phyloP scores from a whole-genome alignment of 2,888 invertebrate species.

The Fragum fragum region DNA sequence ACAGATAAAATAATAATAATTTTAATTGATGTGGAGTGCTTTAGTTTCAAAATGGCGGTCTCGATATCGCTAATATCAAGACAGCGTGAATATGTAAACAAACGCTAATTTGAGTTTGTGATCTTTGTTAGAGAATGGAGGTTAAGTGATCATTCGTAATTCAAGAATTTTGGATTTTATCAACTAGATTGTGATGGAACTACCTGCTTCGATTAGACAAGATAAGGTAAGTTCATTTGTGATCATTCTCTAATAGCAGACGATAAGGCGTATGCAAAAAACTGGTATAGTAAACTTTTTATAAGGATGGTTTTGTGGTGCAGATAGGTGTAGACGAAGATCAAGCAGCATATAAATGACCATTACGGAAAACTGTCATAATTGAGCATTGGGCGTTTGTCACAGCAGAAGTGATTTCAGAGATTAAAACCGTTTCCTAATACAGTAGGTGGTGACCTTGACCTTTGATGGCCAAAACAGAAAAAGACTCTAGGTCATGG shows the following conservation, averaged over 20 bases:
- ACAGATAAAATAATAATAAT: background rate
- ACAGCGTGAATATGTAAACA: slow-evolving; percentile 12
- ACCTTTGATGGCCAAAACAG: too few relatives aligned
- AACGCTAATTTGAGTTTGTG: slow-evolving; percentile 13
- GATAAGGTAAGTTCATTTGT: background rate
- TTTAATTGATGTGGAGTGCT: slow-evolving; percentile 14
- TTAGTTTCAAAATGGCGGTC: slow-evolving; percentile 18
- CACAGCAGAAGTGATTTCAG: too few relatives aligned
- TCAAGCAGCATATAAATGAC: too few relatives aligned
- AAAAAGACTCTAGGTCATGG: too few relatives aligned
- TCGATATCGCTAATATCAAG: background rate
- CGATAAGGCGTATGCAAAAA: too few relatives aligned
- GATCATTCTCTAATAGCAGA: background rate
- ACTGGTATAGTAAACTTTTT: too few relatives aligned
- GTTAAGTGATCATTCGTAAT: background rate
- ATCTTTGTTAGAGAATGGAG: background rate
- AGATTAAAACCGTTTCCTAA: too few relatives aligned
- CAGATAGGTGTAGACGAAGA: too few relatives aligned
- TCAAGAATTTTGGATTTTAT: background rate
- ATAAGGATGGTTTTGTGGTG: too few relatives aligned
- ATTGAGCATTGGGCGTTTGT: too few relatives aligned
- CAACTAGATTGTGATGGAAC: background rate
- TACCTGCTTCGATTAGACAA: background rate
- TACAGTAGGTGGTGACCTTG: too few relatives aligned
- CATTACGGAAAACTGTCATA: too few relatives aligned